Evolutionary conservation across 2,888 invertebrate species (phyloP), one percentile per base, ranked within the genome.

Genomic region (Chrysolina haemoptera): DNA sequence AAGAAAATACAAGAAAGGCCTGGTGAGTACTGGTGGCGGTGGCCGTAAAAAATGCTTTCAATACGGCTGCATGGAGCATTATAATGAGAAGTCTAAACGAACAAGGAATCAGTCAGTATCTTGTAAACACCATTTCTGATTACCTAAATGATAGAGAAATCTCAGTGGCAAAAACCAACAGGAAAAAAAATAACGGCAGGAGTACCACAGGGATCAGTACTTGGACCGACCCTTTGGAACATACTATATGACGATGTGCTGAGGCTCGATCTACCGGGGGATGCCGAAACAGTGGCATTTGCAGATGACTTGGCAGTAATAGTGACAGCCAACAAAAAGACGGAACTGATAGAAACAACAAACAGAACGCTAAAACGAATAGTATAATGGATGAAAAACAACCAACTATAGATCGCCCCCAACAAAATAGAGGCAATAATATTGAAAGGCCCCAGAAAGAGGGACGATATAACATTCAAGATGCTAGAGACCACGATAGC

Each of bases 131-230:
- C 9, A 64, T 46, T 18, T 35, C 35, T 3, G 46, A 43, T 12
- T 43, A 64, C 22, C 10, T 46, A 22, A 46, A 27, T 10, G 16
- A 64, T 3, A 43, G 64, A 18, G 46, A 64, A 16, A 46, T 63
- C 16, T n/a, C 41, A 16, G 41, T 46, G n/a, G 46, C 1, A 22
- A 22, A 20, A 18, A 22, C 20, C 14, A 16, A 40, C 16, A 35
- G 18, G 11, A 63, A 41, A 18, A n/a, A 10, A 27, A 14, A 40
- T n/a, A 1, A 62, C 14, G 35, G 40, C 16, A 10, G 62, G 62
- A n/a, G 62, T 46, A 12, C 46, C 62, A 62, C 62, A 62, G 40
- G 62, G 62, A 35, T 62, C 40, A 18, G 62, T 62, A 16, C 40
- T 62, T 1, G 62, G 40, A n/a, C 62, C 62, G 35, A 35, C 40